Base-by-base conservation (phyloP, 2,113 vertebrate species). In the Ciconia maguari region DNA sequence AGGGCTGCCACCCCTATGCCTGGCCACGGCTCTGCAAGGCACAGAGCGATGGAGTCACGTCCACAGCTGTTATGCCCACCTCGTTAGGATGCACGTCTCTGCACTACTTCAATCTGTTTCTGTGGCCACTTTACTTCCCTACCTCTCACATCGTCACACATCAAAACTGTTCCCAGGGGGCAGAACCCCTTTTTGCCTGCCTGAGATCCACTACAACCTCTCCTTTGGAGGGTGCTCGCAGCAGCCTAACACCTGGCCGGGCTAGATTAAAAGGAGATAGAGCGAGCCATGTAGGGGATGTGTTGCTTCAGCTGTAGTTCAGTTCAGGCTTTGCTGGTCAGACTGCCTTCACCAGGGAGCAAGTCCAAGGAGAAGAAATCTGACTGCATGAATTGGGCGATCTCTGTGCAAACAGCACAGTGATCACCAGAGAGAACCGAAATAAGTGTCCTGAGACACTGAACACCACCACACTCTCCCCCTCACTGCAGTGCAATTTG, bases 21-120 rank as follows among this genome's bases (percentile, higher is more conserved):
- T 36, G 0, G 6, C 7, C 34, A 14, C 4, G 4, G 16, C 44
- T 57, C 25, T 3, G 1, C 46, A 27, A 69, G 34, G 21, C 36
- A 10, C 29, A 38, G 29, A 42, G 13, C 0, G 0, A 29, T 3
- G 11, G 38, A 72, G 44, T 25, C 41, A 14, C 4, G 0, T 13
- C 46, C 38, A 18, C 1, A 0, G 16, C 15, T 52, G 11, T 20
- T 34, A 36, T 9, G 5, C 9, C 14, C 55, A 32, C 17, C n/a
- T 71, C 5, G 0, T 36, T 29, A 49, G 41, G 44, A 36, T n/a
- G 29, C 16, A 16, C 32, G 4, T 64, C 65, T 71, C 82, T 51
- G 32, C 21, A 6, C 27, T 89, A 6, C 27, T 26, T 22, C 46
- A 54, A 42, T n/a, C 34, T 46, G 44, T 79, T 81, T 30, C 41